A percentile compares a stretch with the other conserved stretches of the same genome.
phyloP scores from a whole-genome alignment of 1,140 invertebrate species.

The Cherax quadricarinatus region DNA sequence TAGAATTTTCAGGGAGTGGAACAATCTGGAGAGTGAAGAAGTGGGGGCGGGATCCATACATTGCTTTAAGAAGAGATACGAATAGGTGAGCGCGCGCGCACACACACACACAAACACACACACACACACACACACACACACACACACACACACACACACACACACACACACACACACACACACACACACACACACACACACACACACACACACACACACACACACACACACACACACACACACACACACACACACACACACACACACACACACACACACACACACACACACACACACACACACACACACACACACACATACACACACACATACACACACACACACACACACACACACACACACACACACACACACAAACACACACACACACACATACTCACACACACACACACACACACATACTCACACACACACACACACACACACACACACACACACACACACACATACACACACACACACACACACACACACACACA shows the following conservation, averaged over 20 bases:
- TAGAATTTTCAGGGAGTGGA: too few relatives aligned
- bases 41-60: too few relatives aligned
- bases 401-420: neutral
- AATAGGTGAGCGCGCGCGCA: neutral
- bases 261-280: too few relatives aligned
- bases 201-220: neutral
- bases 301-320: neutral
- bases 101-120: neutral
- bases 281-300: neutral
- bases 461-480: too few relatives aligned
- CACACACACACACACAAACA: too few relatives aligned
- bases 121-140: too few relatives aligned
- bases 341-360: too few relatives aligned
- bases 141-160: too few relatives aligned
- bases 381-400: neutral
- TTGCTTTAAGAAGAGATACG: too few relatives aligned
- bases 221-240: neutral
- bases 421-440: neutral
- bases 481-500: neutral
- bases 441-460: too few relatives aligned
- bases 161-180: neutral
- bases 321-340: neutral
- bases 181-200: neutral
- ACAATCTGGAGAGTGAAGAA: too few relatives aligned
- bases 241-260: too few relatives aligned